Base-by-base conservation (phyloP, 2,888 invertebrate species). In the Latrodectus hesperus region DNA sequence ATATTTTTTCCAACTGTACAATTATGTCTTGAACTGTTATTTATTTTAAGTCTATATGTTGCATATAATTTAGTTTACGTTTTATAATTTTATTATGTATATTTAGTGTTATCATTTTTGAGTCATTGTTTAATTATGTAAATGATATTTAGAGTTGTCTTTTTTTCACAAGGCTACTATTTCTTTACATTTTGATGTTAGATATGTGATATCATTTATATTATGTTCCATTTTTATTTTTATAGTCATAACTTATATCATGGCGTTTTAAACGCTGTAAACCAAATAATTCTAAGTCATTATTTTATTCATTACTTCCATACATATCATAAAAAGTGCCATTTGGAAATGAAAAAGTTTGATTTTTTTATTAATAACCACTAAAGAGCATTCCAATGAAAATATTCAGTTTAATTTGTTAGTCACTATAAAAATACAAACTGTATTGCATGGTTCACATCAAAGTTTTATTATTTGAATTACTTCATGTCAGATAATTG, bases 301-400 rank as follows among this genome's bases (percentile, higher is more conserved):
- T 79, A 52, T 84, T 72, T 88, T 38, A 38, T 88, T 75, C 83
- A 79, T 88, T 88, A 80, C 79, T 82, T 84, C 84, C 83, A 88
- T 84, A 88, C 88, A 88, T 88, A 88, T 88, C 88, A 88, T 88
- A 52, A 80, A 85, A 88, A 88, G 88, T 88, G 88, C 88, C 88
- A 88, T 88, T 88, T 80, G 22, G 80, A 86, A 17, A 38, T 38
- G 38, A 38, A 38, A 76, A 76, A 76, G 86, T 76, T 80, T 22
- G 22, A 70, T 84, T 53, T 73, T 84, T 84, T 78, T 78, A 77
- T 78, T 77, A 26, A 65, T 22, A 16, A 64, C 4, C 6, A 38
- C 38, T 38, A 38, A 38, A 38, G 53, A 72, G 72, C 80, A 77
- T 80, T 67, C 79, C 77, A 81, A 68, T 68, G 49, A 55, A 51